These are phyloP conservation scores for Nothura maculosa DNA, from an alignment of 2,797 vertebrate species.

Conservation along the genomic window DNA sequence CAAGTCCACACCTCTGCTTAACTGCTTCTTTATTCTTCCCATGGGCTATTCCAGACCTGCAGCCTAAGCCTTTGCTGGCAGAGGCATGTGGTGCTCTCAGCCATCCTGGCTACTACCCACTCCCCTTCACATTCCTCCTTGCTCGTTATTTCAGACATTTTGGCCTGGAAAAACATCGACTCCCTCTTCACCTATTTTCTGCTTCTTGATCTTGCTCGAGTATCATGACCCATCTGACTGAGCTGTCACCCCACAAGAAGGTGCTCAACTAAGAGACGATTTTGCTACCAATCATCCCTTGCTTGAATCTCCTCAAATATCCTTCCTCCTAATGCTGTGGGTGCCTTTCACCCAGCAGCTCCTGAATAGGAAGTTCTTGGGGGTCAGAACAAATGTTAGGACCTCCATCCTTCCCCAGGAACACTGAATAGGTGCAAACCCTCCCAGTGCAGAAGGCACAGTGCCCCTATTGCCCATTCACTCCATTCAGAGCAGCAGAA, in stretches of 20 bases:
- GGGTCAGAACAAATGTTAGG: background rate
- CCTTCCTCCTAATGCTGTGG: background rate
- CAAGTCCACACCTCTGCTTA: slow-evolving; percentile 57
- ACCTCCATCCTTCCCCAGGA: background rate
- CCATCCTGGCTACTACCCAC: slow-evolving; percentile 25
- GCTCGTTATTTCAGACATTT: slow-evolving; percentile 9
- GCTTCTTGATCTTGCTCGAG: background rate
- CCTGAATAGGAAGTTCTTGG: background rate
- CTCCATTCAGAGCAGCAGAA: background rate
- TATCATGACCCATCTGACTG: background rate
- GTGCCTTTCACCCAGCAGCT: background rate
- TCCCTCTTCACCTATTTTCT: background rate
- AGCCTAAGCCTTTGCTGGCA: slow-evolving; percentile 18
- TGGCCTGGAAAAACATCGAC: background rate
- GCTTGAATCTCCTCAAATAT: background rate
- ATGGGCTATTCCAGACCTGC: slow-evolving; percentile 16
- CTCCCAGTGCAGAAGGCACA: background rate
- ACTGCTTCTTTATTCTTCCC: slow-evolving; percentile 56
- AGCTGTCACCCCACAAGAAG: background rate
- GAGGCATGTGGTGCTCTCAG: background rate
- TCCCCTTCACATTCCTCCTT: slow-evolving; percentile 48
- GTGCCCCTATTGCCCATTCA: accelerated
- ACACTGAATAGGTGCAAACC: background rate
- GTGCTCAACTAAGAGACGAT: background rate
- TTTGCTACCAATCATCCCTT: background rate